Percentiles rank a stretch among this genome's conserved stretches.
Evolutionary conservation across 2,797 vertebrate species (phyloP).

Genomic region (Silurus lanzhouensis): DNA sequence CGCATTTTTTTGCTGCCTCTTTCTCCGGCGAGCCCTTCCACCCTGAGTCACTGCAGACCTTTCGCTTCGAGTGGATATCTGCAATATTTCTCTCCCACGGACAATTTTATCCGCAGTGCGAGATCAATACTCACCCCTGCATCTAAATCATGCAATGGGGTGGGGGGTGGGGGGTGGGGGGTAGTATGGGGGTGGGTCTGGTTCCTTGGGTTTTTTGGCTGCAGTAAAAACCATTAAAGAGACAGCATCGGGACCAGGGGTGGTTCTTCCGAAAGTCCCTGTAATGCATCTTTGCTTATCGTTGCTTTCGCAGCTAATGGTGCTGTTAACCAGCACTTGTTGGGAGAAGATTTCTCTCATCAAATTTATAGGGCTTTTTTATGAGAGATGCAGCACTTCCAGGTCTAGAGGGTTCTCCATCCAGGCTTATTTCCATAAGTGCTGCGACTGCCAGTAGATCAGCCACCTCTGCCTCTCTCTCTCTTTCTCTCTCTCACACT

Average conservation of each 20-base stretch:
- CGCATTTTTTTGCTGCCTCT: slow-evolving; percentile 4
- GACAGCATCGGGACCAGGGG: slow-evolving; percentile 33
- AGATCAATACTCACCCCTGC: slow-evolving; percentile 70
- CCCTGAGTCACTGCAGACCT: slow-evolving; percentile 61
- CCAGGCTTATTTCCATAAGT: slow-evolving; percentile 59
- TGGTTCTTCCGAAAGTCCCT: slow-evolving; percentile 45
- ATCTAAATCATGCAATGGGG: slow-evolving; percentile 66
- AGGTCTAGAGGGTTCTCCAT: slow-evolving; percentile 49
- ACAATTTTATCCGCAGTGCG: slow-evolving; percentile 72
- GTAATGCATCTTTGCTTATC: slow-evolving; percentile 44
- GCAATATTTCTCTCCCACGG: slow-evolving; percentile 73
- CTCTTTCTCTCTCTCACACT: slow-evolving; percentile 29
- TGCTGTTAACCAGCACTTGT: slow-evolving; percentile 56
- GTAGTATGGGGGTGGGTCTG: slow-evolving; percentile 14
- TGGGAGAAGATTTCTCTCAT: slow-evolving; percentile 51
- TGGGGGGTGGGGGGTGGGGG: not conserved
- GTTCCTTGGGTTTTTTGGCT: slow-evolving; percentile 47
- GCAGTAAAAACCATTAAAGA: slow-evolving; percentile 43
- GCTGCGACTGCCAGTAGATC: slow-evolving; percentile 55
- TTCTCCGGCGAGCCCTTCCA: slow-evolving; percentile 25
- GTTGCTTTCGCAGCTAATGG: slow-evolving; percentile 51
- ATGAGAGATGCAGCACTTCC: slow-evolving; percentile 53
- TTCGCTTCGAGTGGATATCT: slow-evolving; percentile 63
- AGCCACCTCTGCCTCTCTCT: slow-evolving; percentile 36
- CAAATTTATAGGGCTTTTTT: slow-evolving; percentile 58